These are phyloP conservation scores for Diorhabda carinulata DNA, from an alignment of 1,140 invertebrate genomes.

Conservation along the genomic window DNA sequence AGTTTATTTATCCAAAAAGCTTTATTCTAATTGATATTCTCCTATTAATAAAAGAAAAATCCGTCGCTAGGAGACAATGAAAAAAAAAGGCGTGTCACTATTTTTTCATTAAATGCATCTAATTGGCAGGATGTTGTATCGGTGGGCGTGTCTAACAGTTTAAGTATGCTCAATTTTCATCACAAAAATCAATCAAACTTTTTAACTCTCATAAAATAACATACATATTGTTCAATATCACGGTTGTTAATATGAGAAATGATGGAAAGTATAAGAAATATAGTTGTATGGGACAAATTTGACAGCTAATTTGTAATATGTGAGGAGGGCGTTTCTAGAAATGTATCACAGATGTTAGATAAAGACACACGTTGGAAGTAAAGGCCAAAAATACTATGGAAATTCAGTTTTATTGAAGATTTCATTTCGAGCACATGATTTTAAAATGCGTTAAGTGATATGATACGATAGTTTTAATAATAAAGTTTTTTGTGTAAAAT, in stretches of 20 bases:
- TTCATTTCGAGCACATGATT: constrained; percentile 6
- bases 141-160: background rate
- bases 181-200: background rate
- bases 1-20: too few relatives aligned
- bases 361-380: constrained; percentile 1
- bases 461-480: background rate
- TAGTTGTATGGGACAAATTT: constrained; percentile 1
- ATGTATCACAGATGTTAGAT: constrained; percentile 14
- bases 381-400: constrained; percentile 3
- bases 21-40: too few relatives aligned
- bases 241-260: background rate
- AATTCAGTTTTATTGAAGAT: constrained; percentile 8
- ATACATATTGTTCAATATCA: background rate
- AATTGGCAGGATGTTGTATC: background rate
- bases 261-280: constrained; percentile 3
- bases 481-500: background rate
- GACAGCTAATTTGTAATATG: constrained; percentile 14
- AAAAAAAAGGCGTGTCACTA: background rate
- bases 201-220: background rate
- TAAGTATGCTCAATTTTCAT: background rate
- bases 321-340: constrained; percentile 9
- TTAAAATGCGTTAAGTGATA: background rate
- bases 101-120: background rate
- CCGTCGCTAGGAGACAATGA: background rate
- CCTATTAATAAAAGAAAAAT: too few relatives aligned